Evolutionary conservation across 2,888 invertebrate species (phyloP).

Genomic region (Aphelenchoides bicaudatus): DNA sequence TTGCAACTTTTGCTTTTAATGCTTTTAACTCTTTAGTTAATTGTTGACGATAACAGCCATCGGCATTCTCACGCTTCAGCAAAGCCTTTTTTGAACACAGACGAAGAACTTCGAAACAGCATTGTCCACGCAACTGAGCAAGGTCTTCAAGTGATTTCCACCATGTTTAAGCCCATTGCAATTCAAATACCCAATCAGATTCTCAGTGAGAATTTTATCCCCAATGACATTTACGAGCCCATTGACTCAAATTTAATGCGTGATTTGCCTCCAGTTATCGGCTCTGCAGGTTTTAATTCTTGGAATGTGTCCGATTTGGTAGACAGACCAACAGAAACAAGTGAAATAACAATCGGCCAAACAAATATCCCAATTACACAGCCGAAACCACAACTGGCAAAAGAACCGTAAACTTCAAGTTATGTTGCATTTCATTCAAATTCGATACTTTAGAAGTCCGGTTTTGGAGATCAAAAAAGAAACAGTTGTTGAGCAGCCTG

Average conservation of each 20-base stretch:
- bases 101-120: background rate
- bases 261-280: constrained; percentile 7
- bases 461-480: too few relatives aligned
- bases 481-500: too few relatives aligned
- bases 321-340: background rate
- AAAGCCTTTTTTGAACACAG: too few relatives aligned
- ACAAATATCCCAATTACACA: background rate
- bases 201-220: background rate
- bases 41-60: background rate
- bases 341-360: constrained; percentile 1
- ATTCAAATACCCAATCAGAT: background rate
- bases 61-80: too few relatives aligned
- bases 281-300: background rate
- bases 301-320: constrained; percentile 6
- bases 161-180: constrained; percentile 2
- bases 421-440: background rate
- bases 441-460: too few relatives aligned
- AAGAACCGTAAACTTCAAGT: background rate
- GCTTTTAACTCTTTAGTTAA: background rate
- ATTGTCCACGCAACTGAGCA: background rate
- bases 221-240: constrained; percentile 9
- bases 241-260: constrained; percentile 5
- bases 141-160: background rate
- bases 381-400: too few relatives aligned
- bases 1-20: background rate